These are phyloP conservation scores for Melieria omissa DNA, from an alignment of 2,888 invertebrate species.

Conservation along the genomic window DNA sequence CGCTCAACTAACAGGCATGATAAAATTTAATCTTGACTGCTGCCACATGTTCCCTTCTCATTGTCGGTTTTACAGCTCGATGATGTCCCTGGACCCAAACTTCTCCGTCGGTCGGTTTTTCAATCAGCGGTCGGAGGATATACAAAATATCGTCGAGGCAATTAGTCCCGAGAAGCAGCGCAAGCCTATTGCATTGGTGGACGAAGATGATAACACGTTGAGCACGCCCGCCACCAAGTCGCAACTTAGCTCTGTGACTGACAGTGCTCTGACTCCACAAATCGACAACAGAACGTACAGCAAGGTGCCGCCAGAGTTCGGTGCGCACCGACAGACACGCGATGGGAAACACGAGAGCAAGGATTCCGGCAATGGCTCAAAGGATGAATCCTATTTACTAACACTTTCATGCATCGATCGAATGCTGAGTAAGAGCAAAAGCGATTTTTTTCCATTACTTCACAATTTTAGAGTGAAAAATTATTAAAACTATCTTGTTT, in stretches of 20 bases:
- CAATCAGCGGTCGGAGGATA: constrained; percentile 59
- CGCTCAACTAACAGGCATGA: constrained; percentile 51
- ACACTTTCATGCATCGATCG: constrained; percentile 62
- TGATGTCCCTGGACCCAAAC: constrained; percentile 55
- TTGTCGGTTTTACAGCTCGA: constrained; percentile 48
- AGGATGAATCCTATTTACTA: constrained; percentile 56
- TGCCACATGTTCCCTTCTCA: background rate
- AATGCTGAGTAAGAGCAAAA: constrained; percentile 54
- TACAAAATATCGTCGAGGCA: constrained; percentile 54
- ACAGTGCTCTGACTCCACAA: constrained; percentile 51
- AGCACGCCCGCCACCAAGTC: constrained; percentile 26
- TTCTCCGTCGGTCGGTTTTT: constrained; percentile 64
- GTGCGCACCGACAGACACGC: background rate
- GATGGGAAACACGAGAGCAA: constrained; percentile 51
- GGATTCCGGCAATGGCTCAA: constrained; percentile 49
- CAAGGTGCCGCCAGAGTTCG: background rate
- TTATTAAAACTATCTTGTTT: no score
- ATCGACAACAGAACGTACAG: constrained; percentile 58
- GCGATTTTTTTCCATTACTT: background rate
- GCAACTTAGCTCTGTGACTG: constrained; percentile 15
- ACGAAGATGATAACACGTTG: constrained; percentile 39
- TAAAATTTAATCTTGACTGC: no score
- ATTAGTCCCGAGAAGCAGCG: constrained; percentile 51
- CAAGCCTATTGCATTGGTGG: constrained; percentile 48
- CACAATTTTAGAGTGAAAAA: constrained; percentile 41